Evolutionary conservation across 2,888 invertebrate species (phyloP).

Genomic region (Pyrochroa serraticornis): DNA sequence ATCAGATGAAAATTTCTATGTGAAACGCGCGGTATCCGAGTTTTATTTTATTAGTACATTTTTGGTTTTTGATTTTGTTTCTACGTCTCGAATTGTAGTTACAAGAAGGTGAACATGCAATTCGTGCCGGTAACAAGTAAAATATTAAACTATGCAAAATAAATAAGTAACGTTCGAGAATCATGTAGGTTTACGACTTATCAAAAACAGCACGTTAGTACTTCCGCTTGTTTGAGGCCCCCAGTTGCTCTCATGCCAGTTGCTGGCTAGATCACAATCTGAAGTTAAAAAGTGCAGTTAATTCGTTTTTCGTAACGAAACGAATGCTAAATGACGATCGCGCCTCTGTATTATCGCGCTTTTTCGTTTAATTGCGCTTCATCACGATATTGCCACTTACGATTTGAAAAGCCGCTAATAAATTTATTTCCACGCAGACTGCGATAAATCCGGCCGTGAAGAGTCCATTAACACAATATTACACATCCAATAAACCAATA

Average conservation of each 20-base stretch:
- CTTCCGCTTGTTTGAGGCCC: slow-evolving; percentile 34
- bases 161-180: slow-evolving; percentile 37
- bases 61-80: background rate
- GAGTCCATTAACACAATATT: slow-evolving; percentile 38
- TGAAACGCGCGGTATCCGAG: background rate
- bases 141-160: slow-evolving; percentile 33
- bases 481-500: slow-evolving; percentile 49
- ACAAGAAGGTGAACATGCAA: slow-evolving; percentile 28
- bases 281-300: slow-evolving; percentile 37
- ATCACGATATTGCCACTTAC: slow-evolving; percentile 34
- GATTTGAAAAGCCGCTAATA: slow-evolving; percentile 15
- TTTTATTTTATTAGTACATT: slow-evolving; percentile 4
- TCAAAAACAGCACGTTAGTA: slow-evolving; percentile 40
- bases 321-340: slow-evolving; percentile 40
- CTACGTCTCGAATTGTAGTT: too few relatives aligned
- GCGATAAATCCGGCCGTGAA: slow-evolving; percentile 19
- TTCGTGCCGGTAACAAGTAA: slow-evolving; percentile 35
- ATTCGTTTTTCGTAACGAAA: slow-evolving; percentile 33
- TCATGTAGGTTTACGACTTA: slow-evolving; percentile 31
- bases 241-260: slow-evolving; percentile 39
- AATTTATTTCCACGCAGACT: slow-evolving; percentile 16
- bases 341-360: slow-evolving; percentile 16
- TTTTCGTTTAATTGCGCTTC: slow-evolving; percentile 35
- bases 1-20: slow-evolving; percentile 21
- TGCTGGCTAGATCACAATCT: slow-evolving; percentile 37